phyloP scores from a whole-genome alignment of 2,113 vertebrate genomes.

The Eulemur macaco region DNA sequence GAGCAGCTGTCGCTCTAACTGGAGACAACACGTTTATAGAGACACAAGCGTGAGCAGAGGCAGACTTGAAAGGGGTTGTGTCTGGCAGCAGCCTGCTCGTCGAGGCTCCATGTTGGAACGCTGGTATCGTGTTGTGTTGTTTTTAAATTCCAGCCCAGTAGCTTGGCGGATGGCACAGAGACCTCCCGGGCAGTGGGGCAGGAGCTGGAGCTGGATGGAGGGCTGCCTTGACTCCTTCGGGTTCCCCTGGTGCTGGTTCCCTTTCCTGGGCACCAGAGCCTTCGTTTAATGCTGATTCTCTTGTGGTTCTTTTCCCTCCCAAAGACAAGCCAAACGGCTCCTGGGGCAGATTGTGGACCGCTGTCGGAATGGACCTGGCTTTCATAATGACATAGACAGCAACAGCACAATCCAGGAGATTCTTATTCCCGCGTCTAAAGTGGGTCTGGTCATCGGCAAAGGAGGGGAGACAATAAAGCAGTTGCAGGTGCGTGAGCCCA shows the following conservation, averaged over 20 bases:
- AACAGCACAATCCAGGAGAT: slow-evolving; percentile 96
- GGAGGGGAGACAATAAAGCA: slow-evolving; percentile 99
- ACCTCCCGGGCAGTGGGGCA: slow-evolving; percentile 57
- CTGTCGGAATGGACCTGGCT: slow-evolving; percentile 96
- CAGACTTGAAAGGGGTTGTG: neutral
- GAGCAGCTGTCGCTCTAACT: neutral
- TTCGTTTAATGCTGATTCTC: slow-evolving; percentile 73
- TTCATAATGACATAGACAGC: slow-evolving; percentile 93
- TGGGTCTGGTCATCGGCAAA: slow-evolving; percentile 98
- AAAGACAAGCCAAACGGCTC: slow-evolving; percentile 96
- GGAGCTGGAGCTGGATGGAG: slow-evolving; percentile 60
- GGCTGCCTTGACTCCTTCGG: slow-evolving; percentile 7
- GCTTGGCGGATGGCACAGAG: slow-evolving; percentile 13
- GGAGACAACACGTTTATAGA: neutral
- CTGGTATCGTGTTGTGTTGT: neutral
- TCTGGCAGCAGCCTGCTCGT: neutral
- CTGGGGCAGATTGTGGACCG: slow-evolving; percentile 98
- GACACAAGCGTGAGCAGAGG: neutral
- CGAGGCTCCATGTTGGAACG: neutral
- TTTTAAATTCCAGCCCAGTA: slow-evolving; percentile 44
- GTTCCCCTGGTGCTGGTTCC: slow-evolving; percentile 17
- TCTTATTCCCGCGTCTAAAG: slow-evolving; percentile 97
- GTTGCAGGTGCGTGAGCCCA: slow-evolving; percentile 89
- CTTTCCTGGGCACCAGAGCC: neutral
- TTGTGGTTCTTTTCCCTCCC: slow-evolving; percentile 78